A percentile compares a stretch with the other conserved stretches of the same genome.
These are phyloP conservation scores for Saccopteryx leptura DNA, from an alignment of 2,113 vertebrate species.

Conservation along the genomic window DNA sequence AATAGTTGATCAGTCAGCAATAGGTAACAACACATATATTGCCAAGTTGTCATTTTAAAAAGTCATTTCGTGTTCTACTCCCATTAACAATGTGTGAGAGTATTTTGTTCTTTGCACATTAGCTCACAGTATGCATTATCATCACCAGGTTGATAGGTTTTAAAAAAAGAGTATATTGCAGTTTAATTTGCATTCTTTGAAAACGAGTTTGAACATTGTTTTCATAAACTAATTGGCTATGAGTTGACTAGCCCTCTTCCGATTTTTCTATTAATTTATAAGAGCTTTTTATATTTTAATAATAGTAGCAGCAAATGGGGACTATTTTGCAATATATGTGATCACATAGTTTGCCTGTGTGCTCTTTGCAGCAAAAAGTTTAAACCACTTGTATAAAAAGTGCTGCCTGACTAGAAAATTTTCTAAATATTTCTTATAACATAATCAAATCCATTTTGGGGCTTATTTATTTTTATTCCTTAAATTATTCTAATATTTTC, in stretches of 20 bases:
- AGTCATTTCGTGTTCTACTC: background rate
- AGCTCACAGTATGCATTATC: background rate
- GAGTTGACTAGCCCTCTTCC: background rate
- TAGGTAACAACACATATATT: background rate
- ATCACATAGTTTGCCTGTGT: background rate
- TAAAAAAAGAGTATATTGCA: background rate
- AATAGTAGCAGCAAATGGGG: background rate
- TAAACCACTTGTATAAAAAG: conserved; percentile 5
- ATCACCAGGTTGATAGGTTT: background rate
- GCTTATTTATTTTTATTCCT: conserved; percentile 5
- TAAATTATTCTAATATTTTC: conserved; percentile 35
- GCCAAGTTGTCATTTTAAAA: background rate
- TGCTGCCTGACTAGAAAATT: background rate
- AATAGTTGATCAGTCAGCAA: background rate
- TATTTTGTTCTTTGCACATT: background rate
- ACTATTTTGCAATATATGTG: conserved; percentile 22
- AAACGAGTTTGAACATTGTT: conserved; percentile 9
- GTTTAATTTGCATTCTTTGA: conserved; percentile 35
- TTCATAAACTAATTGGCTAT: background rate
- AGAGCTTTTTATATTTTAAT: conserved; percentile 5
- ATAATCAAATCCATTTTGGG: background rate
- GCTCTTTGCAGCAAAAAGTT: background rate
- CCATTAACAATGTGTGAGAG: background rate
- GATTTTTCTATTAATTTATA: conserved; percentile 36
- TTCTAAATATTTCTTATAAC: background rate